phyloP scores from a whole-genome alignment of 2,888 invertebrate species.

The Boloria euphrosyne region DNA sequence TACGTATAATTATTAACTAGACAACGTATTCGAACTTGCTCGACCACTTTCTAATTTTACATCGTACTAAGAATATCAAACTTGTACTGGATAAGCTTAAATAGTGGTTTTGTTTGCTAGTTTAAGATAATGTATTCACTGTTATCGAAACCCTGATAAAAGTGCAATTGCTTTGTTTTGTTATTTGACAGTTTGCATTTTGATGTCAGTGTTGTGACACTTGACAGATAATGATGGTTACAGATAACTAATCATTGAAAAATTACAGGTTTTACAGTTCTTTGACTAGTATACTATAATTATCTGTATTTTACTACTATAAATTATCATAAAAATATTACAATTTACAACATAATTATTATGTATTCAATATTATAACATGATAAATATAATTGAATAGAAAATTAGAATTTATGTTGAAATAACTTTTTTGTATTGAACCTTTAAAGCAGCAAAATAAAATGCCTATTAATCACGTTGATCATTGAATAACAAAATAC shows the following conservation, averaged over 20 bases:
- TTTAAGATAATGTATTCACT: slow-evolving; percentile 3
- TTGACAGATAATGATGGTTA: slow-evolving; percentile 4
- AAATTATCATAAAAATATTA: too few species aligned
- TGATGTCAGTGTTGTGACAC: neutral
- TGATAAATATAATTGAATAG: too few species aligned
- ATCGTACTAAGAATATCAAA: slow-evolving; percentile 25
- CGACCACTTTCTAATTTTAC: slow-evolving; percentile 34
- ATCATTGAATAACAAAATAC: too few species aligned
- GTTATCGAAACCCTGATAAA: slow-evolving; percentile 7
- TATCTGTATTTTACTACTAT: too few species aligned
- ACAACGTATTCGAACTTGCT: neutral
- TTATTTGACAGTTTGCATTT: neutral
- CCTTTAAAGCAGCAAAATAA: too few species aligned
- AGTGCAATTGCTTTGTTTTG: slow-evolving; percentile 12
- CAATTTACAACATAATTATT: too few species aligned
- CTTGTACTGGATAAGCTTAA: slow-evolving; percentile 25
- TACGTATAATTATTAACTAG: slow-evolving; percentile 1
- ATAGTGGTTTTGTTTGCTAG: slow-evolving; percentile 34
- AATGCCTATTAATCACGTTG: too few species aligned
- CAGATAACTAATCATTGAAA: neutral
- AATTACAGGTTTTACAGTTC: too few species aligned
- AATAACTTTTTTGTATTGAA: too few species aligned
- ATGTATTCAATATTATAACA: too few species aligned
- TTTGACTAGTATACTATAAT: too few species aligned
- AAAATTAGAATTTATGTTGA: too few species aligned